Evolutionary conservation across 1,140 invertebrate species (phyloP).

Genomic region (Hypsibius dujardini): DNA sequence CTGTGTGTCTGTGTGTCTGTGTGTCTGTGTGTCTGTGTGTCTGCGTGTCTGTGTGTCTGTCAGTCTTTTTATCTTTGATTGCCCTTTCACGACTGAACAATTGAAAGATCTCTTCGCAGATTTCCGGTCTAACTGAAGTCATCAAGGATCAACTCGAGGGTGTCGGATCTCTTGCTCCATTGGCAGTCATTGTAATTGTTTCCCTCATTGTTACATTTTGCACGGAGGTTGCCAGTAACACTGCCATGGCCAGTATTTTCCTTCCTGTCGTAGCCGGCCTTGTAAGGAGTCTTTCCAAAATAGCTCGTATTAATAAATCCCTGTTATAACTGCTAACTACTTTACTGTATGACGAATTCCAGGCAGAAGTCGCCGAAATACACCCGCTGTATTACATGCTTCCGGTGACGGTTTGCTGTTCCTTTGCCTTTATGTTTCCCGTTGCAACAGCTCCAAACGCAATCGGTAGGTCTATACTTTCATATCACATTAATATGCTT

Average conservation of each 20-base stretch:
- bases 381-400: slow-evolving; percentile 37
- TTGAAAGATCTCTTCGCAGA: not conserved
- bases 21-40: too few relatives aligned
- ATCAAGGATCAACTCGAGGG: slow-evolving; percentile 28
- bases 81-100: not conserved
- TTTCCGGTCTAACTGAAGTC: slow-evolving; percentile 26
- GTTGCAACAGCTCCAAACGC: slow-evolving; percentile 37
- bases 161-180: slow-evolving; percentile 27
- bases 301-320: too few relatives aligned
- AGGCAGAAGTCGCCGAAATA: slow-evolving; percentile 22
- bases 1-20: too few relatives aligned
- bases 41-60: too few relatives aligned
- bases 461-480: slow-evolving; percentile 25
- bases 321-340: too few relatives aligned
- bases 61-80: too few relatives aligned
- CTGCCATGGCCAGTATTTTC: slow-evolving; percentile 35
- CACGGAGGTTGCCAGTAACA: slow-evolving; percentile 37
- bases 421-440: slow-evolving; percentile 37
- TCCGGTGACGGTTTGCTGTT: slow-evolving; percentile 31
- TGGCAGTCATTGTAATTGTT: slow-evolving; percentile 29
- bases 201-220: slow-evolving; percentile 29
- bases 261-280: slow-evolving; percentile 35
- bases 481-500: too few relatives aligned
- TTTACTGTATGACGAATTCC: not conserved
- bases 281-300: slow-evolving; percentile 26